Conservation (phyloP, 2,797 vertebrate genomes). For the Acanthornis magna region DNA sequence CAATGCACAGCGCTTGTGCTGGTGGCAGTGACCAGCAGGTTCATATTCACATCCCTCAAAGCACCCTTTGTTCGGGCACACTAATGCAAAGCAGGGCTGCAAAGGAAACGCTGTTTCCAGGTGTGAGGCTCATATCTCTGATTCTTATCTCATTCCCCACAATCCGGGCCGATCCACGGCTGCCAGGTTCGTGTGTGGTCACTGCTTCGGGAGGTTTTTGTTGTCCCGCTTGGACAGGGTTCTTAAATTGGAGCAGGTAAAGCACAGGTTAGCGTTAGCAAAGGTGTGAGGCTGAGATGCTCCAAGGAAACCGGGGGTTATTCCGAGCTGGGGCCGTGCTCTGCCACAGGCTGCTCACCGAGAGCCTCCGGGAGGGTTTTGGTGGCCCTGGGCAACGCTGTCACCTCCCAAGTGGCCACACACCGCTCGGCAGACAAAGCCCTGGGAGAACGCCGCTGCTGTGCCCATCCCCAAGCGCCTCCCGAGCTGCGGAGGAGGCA, state of each 20-base stretch:
- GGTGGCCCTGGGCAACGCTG: neutral
- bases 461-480: accelerated
- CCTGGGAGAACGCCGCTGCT: neutral
- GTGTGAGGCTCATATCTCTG: neutral
- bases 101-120: neutral
- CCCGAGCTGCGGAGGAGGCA: neutral
- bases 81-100: neutral
- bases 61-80: neutral
- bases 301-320: neutral
- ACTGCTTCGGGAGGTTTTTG: neutral
- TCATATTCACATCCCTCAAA: neutral
- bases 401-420: accelerated
- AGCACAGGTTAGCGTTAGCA: accelerated
- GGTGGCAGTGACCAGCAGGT: neutral
- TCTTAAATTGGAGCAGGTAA: neutral
- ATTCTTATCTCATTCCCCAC: neutral
- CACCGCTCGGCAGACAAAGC: neutral
- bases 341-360: accelerated
- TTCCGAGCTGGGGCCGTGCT: accelerated
- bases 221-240: neutral
- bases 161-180: neutral
- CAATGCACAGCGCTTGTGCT: neutral
- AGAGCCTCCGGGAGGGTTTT: neutral
- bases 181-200: accelerated
- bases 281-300: accelerated